Evolutionary conservation across 2,888 invertebrate species (phyloP).

Genomic region (Dasysyrphus tricinctus): DNA sequence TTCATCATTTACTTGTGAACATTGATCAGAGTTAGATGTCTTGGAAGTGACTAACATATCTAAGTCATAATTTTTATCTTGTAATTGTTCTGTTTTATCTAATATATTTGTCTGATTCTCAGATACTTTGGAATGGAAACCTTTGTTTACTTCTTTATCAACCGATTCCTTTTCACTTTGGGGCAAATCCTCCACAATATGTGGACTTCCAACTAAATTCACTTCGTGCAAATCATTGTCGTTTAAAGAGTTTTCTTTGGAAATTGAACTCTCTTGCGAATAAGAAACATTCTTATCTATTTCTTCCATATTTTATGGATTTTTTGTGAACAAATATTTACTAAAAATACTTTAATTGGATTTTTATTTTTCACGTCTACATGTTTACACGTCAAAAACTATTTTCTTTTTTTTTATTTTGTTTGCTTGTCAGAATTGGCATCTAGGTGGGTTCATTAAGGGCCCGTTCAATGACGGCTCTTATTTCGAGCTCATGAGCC

Average conservation of each 20-base stretch:
- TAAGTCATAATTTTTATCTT: neutral
- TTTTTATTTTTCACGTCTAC: constrained; percentile 62
- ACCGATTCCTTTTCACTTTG: neutral
- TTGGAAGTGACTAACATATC: neutral
- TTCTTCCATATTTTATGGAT: constrained; percentile 41
- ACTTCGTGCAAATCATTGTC: neutral
- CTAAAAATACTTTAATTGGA: constrained; percentile 27
- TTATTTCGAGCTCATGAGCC: no score
- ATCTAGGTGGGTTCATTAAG: neutral
- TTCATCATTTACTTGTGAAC: neutral
- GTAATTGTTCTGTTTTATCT: no score
- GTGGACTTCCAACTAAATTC: constrained; percentile 42
- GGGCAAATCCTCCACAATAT: constrained; percentile 32
- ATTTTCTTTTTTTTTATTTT: neutral
- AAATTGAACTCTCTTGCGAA: neutral
- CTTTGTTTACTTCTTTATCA: constrained; percentile 47
- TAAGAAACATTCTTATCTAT: neutral
- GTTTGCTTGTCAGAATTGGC: constrained; percentile 3
- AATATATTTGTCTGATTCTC: neutral
- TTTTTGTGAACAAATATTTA: constrained; percentile 24
- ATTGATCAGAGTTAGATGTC: neutral
- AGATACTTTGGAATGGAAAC: neutral
- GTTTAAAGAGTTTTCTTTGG: neutral
- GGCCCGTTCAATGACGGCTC: neutral
- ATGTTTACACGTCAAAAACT: constrained; percentile 66